Conservation (phyloP, 2,888 invertebrate genomes). For the Erpobdella octoculata region DNA sequence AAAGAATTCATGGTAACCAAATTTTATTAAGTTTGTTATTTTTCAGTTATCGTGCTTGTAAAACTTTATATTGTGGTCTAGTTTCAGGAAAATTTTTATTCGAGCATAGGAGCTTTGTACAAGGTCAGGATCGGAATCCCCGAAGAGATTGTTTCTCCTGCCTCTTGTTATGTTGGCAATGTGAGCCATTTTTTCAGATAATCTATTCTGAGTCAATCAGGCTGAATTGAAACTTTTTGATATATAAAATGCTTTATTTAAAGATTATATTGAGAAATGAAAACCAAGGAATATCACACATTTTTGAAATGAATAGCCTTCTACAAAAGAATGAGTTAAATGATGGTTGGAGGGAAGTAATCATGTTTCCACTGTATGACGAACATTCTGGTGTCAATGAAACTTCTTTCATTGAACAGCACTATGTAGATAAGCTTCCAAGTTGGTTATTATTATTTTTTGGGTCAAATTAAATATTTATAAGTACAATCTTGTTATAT, state of each 20-base stretch:
- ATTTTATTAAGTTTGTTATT: no score
- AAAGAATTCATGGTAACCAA: not conserved
- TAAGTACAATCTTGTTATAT: no score
- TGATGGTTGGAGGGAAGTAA: slow-evolving; percentile 46
- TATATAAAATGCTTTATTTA: not conserved
- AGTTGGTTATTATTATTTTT: not conserved
- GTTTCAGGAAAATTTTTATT: slow-evolving; percentile 1
- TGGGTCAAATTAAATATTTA: no score
- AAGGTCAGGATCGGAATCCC: slow-evolving; percentile 46
- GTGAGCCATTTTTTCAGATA: no score
- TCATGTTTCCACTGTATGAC: not conserved
- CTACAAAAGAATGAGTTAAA: slow-evolving; percentile 40
- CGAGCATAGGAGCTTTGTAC: slow-evolving; percentile 42
- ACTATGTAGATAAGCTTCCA: no score
- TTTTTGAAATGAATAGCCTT: slow-evolving; percentile 40
- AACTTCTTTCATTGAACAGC: not conserved
- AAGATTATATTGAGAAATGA: slow-evolving; percentile 19
- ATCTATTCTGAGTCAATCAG: no score
- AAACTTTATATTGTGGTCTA: not conserved
- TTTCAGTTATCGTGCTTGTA: no score
- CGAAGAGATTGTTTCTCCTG: slow-evolving; percentile 39
- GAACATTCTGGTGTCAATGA: not conserved
- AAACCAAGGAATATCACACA: not conserved
- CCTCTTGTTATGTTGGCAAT: no score
- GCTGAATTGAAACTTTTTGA: no score